These are phyloP conservation scores for Callyntrura guangdongensis DNA, from an alignment of 2,888 invertebrate genomes.

Conservation along the genomic window DNA sequence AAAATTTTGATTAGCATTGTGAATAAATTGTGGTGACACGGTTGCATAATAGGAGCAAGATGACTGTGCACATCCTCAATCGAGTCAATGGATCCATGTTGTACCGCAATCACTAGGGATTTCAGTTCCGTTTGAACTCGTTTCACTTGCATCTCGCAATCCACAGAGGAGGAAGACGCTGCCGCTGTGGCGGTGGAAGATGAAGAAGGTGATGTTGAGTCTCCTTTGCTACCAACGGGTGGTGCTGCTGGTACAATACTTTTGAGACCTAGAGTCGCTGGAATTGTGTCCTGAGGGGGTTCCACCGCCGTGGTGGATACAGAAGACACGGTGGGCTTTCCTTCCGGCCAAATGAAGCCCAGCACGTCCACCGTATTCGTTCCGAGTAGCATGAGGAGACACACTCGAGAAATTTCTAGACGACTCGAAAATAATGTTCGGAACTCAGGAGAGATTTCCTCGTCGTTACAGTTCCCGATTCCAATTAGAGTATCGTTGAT, in stretches of 20 bases:
- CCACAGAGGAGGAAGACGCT: neutral
- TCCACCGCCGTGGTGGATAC: neutral
- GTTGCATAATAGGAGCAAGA: slow-evolving; percentile 76
- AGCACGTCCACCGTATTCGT: slow-evolving; percentile 81
- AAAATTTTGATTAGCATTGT: slow-evolving; percentile 81
- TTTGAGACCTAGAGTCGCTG: slow-evolving; percentile 40
- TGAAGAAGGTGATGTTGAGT: neutral
- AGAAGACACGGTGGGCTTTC: neutral
- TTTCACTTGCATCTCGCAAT: slow-evolving; percentile 36
- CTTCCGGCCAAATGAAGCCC: slow-evolving; percentile 82
- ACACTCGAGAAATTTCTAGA: slow-evolving; percentile 81
- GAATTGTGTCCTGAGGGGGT: too few relatives aligned
- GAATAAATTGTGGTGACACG: slow-evolving; percentile 81
- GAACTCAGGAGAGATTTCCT: slow-evolving; percentile 70
- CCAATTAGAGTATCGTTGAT: slow-evolving; percentile 79
- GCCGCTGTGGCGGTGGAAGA: neutral
- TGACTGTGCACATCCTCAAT: slow-evolving; percentile 78
- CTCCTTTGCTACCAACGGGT: neutral
- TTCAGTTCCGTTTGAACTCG: slow-evolving; percentile 79
- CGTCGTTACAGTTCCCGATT: slow-evolving; percentile 67
- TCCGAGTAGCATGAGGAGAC: slow-evolving; percentile 82
- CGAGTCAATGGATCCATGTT: slow-evolving; percentile 80
- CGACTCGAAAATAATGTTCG: slow-evolving; percentile 47
- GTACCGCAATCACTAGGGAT: slow-evolving; percentile 82
- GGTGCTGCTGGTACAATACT: too few relatives aligned